phyloP scores from a whole-genome alignment of 1,140 invertebrate species.

The Drosophila parvula region DNA sequence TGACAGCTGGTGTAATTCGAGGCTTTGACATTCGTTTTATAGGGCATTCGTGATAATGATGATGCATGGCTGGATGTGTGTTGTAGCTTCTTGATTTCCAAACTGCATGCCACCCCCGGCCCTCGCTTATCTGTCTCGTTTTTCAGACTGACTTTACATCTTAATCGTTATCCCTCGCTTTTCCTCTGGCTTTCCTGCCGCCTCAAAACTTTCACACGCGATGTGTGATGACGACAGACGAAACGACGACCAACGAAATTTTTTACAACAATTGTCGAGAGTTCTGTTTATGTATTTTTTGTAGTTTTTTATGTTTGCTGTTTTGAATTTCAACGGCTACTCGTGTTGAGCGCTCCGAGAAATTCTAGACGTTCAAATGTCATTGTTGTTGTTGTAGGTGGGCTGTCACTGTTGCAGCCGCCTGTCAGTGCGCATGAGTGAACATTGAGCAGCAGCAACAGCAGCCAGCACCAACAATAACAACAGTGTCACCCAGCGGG shows the following conservation, averaged over 20 bases:
- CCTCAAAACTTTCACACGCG: slow-evolving; percentile 53
- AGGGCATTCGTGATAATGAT: slow-evolving; percentile 62
- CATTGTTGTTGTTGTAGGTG: slow-evolving; percentile 60
- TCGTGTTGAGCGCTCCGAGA: slow-evolving; percentile 73
- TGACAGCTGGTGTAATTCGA: slow-evolving; percentile 70
- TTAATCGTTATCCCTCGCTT: slow-evolving; percentile 33
- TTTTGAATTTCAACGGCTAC: slow-evolving; percentile 79
- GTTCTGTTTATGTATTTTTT: slow-evolving; percentile 8
- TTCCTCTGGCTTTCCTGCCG: slow-evolving; percentile 8
- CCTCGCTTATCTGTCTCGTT: slow-evolving; percentile 21
- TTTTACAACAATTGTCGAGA: slow-evolving; percentile 40
- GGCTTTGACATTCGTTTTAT: slow-evolving; percentile 70
- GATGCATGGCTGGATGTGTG: slow-evolving; percentile 32
- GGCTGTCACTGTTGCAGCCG: slow-evolving; percentile 54
- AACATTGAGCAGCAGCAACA: slow-evolving; percentile 63
- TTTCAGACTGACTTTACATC: slow-evolving; percentile 36
- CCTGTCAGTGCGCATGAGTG: slow-evolving; percentile 77
- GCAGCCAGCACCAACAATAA: slow-evolving; percentile 30
- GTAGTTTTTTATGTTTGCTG: slow-evolving; percentile 37
- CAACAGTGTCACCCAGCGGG: slow-evolving; percentile 27
- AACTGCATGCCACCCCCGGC: background rate
- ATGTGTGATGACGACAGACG: slow-evolving; percentile 36
- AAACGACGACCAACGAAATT: slow-evolving; percentile 28
- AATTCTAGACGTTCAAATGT: slow-evolving; percentile 79
- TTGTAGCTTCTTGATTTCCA: slow-evolving; percentile 22